These are phyloP conservation scores for Dinomys branickii DNA, from an alignment of 2,113 vertebrate species.

Conservation along the genomic window DNA sequence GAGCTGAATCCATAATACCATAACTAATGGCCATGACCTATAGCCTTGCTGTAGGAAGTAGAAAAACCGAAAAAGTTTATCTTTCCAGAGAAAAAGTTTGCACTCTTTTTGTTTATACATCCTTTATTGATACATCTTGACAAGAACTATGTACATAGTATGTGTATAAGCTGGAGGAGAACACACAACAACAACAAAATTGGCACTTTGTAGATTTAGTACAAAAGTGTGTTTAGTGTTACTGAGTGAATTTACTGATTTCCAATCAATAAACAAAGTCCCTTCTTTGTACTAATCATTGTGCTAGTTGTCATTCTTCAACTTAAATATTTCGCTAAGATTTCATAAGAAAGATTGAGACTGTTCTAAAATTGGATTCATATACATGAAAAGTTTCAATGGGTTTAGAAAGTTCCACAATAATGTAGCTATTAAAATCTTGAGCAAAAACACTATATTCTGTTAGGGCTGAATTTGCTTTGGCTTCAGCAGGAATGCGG, in stretches of 20 bases:
- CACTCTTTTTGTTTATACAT: background rate
- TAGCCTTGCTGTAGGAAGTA: background rate
- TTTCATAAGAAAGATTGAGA: background rate
- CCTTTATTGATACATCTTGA: background rate
- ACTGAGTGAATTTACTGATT: background rate
- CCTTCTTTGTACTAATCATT: background rate
- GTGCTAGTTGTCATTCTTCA: background rate
- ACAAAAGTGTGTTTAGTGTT: background rate
- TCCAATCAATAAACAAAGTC: background rate
- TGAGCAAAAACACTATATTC: background rate
- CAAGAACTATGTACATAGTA: background rate
- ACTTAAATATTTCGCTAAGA: background rate
- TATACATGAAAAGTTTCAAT: background rate
- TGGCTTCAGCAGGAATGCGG: background rate
- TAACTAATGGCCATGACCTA: background rate
- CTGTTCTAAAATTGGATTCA: background rate
- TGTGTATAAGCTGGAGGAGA: background rate
- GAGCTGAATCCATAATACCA: background rate
- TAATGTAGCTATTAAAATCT: background rate
- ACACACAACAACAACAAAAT: background rate
- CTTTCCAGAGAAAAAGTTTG: background rate
- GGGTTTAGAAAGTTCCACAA: background rate
- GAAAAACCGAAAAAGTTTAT: background rate
- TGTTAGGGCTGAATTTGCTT: background rate
- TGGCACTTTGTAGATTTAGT: background rate